These are phyloP conservation scores for Caenorhabditis angaria DNA, from an alignment of 2,888 invertebrate genomes.

Conservation along the genomic window DNA sequence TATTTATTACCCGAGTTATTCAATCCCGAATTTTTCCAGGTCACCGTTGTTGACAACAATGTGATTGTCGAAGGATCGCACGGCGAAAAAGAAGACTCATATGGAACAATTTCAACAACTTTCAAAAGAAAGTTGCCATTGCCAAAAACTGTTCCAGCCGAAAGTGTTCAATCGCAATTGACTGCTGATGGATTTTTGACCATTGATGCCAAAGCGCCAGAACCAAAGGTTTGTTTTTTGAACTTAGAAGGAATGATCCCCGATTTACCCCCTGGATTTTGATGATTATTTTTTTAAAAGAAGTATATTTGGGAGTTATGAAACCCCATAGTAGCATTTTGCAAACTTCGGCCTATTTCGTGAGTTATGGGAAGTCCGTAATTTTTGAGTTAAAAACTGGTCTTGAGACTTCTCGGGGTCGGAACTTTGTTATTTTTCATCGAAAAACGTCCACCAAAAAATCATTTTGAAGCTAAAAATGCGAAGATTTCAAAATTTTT, in stretches of 20 bases:
- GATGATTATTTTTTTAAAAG: not conserved
- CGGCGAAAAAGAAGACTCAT: slow-evolving; percentile 63
- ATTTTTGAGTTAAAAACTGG: too few relatives aligned
- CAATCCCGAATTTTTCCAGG: slow-evolving; percentile 53
- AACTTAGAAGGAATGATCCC: too few relatives aligned
- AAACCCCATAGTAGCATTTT: too few relatives aligned
- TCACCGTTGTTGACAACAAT: slow-evolving; percentile 62
- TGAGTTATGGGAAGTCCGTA: too few relatives aligned
- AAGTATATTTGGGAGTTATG: not conserved
- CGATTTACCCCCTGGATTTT: too few relatives aligned
- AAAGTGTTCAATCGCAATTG: slow-evolving; percentile 62
- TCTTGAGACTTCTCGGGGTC: too few relatives aligned
- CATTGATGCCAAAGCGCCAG: slow-evolving; percentile 53
- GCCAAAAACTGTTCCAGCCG: slow-evolving; percentile 60
- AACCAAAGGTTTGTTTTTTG: slow-evolving; percentile 21
- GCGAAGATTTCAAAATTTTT: too few relatives aligned
- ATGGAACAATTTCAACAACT: slow-evolving; percentile 58
- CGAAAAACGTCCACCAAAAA: too few relatives aligned
- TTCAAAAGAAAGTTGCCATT: slow-evolving; percentile 60
- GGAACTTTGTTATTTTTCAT: too few relatives aligned
- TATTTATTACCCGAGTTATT: too few relatives aligned
- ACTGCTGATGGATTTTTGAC: slow-evolving; percentile 64
- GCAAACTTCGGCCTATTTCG: too few relatives aligned
- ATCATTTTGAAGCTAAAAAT: too few relatives aligned
- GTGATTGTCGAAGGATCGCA: slow-evolving; percentile 67